A percentile compares a stretch with the other conserved stretches of the same genome.
phyloP scores from a whole-genome alignment of 2,797 vertebrate species.

The Heterohyrax brucei region DNA sequence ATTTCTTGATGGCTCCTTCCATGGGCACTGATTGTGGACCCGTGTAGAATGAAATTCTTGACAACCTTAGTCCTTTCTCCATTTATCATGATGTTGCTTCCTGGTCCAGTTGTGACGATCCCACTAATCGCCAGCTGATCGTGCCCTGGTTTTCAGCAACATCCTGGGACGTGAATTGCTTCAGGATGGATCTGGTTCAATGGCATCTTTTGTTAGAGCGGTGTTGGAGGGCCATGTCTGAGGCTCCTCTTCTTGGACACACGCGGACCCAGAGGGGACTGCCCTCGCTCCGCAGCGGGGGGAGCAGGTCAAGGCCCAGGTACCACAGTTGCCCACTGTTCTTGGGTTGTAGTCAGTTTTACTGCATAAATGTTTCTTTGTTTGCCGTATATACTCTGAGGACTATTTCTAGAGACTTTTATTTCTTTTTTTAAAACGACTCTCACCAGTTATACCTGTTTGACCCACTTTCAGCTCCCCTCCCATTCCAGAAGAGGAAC shows the following conservation, averaged over 20 bases:
- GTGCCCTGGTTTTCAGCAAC: background rate
- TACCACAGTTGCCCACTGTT: background rate
- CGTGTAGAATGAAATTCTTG: too few relatives aligned
- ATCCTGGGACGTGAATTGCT: background rate
- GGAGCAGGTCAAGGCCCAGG: background rate
- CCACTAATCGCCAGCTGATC: background rate
- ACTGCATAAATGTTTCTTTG: background rate
- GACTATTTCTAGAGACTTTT: too few relatives aligned
- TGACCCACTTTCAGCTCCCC: background rate
- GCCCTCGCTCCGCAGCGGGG: background rate
- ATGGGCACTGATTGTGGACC: too few relatives aligned
- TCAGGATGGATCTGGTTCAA: background rate
- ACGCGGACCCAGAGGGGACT: background rate
- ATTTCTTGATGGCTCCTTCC: too few relatives aligned
- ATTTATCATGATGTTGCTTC: too few relatives aligned
- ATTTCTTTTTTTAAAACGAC: background rate
- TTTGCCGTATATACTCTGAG: background rate
- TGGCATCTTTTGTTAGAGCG: background rate
- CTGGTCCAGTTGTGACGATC: too few relatives aligned
- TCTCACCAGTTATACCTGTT: background rate
- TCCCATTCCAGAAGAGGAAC: background rate
- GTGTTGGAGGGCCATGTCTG: slow-evolving; percentile 14
- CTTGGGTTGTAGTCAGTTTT: background rate
- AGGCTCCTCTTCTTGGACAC: background rate
- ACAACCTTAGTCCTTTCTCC: too few relatives aligned